Base-by-base conservation (phyloP, 2,888 invertebrate species). In the Aphodius granarius region DNA sequence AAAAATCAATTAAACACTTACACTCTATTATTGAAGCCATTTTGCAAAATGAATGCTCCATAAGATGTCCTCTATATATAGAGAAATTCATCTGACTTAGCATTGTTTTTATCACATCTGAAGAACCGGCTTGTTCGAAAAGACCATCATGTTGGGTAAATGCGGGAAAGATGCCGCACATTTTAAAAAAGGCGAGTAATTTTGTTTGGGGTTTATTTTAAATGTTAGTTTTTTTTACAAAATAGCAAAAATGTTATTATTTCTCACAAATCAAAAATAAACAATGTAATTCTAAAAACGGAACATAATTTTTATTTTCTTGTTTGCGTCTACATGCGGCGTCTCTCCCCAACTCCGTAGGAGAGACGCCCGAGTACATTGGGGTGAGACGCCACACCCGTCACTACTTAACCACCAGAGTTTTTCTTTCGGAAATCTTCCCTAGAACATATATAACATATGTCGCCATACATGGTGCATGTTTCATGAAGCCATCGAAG, bases 161-260 rank as follows among this genome's bases (percentile, higher is more conserved):
- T 66, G 19, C 66, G 66, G 66, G 66, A 66, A 16, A 66, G 66
- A 66, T 66, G 66, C 9, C 17, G 66, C 66, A 66, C 20, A 66
- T 66, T 66, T 66, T 20, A 66, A 66, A 66, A 66, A 66, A 66
- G 5, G 20, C 18, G 18, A 43, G 43, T 43, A 43, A 43, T 43
- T 43, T 43, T 43, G 43, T 43, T 43, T 43, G 43, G 43, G 43
- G 43, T 43, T 43, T 43, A 43, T 66, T 19, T 66, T 66, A 19
- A 18, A 20, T 66, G 20, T 19, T 20, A 66, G 20, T 19, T 66
- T 66, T 66, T 66, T 4, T 66, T 19, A 66, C 18, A 66, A 66
- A 66, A 5, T 66, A 20, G 66, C 18, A 66, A 19, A 66, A 18
- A 66, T 66, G 66, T 66, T 66, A 23, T 23, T 23, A 23, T 23